Base-by-base conservation (phyloP, 2,888 invertebrate species). In the Vanessa cardui region DNA sequence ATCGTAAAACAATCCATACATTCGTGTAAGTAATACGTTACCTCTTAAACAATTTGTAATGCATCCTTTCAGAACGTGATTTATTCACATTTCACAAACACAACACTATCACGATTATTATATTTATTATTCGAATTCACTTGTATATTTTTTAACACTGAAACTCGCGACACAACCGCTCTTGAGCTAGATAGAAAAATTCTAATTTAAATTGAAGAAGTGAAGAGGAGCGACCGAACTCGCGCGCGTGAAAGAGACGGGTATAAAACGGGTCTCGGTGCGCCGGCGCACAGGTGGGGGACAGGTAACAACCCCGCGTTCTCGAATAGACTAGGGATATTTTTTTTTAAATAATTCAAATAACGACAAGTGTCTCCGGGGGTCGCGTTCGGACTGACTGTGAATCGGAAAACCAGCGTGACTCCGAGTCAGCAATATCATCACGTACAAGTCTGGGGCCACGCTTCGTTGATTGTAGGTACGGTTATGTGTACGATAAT, bases 11-110 rank as follows among this genome's bases (percentile, higher is more conserved):
- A 16, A 47, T 8, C 18, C 46, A 16, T 47, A 63, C 66, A 72
- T 62, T 64, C 70, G 69, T 64, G 59, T 50, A 72, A 68, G 73
- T 63, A 62, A 46, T 70, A 54, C 52, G 52, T 80, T 88, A 92
- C 92, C 92, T 91, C 80, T 88, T 90, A 76, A 92, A 91, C 65
- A 92, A 78, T 78, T 92, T 92, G 76, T 91, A 92, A 84, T 92
- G 92, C 92, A 92, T 92, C 87, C 89, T 86, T 66, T 71, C 2
- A 60, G 64, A 81, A 82, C 83, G 79, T 73, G 75, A 80, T 81
- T 80, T 76, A 79, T 76, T 76, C 62, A 76, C 70, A 73, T 69
- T 16, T 31, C 79, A 82, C 77, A 73, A n/a, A 62, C 75, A 77
- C 76, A 76, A 71, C 73, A 77, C 80, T 80, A 78, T 77, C 73